Percentiles rank a stretch among this genome's conserved stretches.
phyloP scores from a whole-genome alignment of 2,797 vertebrate species.

The Anabacerthia variegaticeps region DNA sequence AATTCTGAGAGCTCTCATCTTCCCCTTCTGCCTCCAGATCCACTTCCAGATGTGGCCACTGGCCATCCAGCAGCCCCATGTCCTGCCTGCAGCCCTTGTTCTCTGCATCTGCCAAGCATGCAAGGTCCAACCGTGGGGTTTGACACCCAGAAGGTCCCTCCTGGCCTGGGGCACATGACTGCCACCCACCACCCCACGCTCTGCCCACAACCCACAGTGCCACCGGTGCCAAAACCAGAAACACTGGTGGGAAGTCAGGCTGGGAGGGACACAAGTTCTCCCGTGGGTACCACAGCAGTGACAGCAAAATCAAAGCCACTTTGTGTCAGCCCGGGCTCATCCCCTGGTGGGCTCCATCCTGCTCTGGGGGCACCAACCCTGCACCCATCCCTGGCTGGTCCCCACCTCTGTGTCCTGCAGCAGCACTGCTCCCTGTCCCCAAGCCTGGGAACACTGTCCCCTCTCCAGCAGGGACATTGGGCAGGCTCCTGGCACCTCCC shows the following conservation, averaged over 20 bases:
- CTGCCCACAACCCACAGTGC: not conserved
- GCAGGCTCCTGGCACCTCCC: not conserved
- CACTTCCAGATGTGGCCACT: not conserved
- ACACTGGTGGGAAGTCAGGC: not conserved
- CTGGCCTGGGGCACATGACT: not conserved
- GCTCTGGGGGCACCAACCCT: not conserved
- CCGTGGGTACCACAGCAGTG: rapidly evolving
- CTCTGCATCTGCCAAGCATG: not conserved
- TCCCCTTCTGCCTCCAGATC: not conserved
- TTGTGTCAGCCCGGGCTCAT: rapidly evolving
- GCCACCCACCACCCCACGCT: not conserved
- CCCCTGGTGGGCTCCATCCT: not conserved
- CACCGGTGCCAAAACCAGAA: rapidly evolving
- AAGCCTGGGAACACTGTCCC: not conserved
- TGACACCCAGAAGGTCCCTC: not conserved
- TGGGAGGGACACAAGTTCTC: not conserved
- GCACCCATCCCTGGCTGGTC: rapidly evolving
- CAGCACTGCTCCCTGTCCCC: not conserved
- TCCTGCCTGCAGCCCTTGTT: not conserved
- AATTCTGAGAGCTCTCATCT: not conserved
- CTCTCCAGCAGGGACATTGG: rapidly evolving
- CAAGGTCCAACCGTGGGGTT: not conserved
- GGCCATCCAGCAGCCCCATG: not conserved
- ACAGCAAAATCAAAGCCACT: not conserved
- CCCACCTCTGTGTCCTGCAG: rapidly evolving